Evolutionary conservation across 2,888 invertebrate species (phyloP).

Genomic region (Petrolisthes manimaculis): DNA sequence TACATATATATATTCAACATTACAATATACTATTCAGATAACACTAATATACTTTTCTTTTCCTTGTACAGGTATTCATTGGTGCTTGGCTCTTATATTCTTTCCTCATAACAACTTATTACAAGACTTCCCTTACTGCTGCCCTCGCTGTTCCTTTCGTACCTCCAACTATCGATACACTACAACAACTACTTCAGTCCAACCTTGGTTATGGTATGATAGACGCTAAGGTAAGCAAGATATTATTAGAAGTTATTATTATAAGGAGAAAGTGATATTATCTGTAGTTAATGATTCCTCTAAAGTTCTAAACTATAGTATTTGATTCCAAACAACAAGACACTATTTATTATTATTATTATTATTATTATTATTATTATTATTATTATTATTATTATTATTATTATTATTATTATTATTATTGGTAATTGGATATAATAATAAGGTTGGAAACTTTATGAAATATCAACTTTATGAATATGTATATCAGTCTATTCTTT

Average conservation of each 20-base stretch:
- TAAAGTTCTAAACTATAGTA: no score
- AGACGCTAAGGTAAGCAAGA: constrained; percentile 56
- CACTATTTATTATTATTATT: not conserved
- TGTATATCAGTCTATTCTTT: not conserved
- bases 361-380: not conserved
- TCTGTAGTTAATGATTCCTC: no score
- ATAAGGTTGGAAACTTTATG: not conserved
- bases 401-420: not conserved
- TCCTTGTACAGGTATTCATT: constrained; percentile 42
- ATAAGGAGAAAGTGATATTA: no score
- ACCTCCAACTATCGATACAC: constrained; percentile 55
- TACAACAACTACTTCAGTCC: constrained; percentile 48
- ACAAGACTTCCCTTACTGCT: constrained; percentile 62
- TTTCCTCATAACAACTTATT: constrained; percentile 56
- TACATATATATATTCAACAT: no score
- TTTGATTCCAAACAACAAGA: no score
- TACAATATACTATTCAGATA: no score
- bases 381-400: not conserved
- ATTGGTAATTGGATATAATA: not conserved
- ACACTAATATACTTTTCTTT: no score
- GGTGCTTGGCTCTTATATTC: constrained; percentile 55
- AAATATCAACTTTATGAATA: not conserved
- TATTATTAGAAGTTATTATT: no score
- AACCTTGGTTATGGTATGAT: constrained; percentile 61
- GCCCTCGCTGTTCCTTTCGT: constrained; percentile 50